phyloP scores from a whole-genome alignment of 2,888 invertebrate genomes.

The Melanostoma mellinum region DNA sequence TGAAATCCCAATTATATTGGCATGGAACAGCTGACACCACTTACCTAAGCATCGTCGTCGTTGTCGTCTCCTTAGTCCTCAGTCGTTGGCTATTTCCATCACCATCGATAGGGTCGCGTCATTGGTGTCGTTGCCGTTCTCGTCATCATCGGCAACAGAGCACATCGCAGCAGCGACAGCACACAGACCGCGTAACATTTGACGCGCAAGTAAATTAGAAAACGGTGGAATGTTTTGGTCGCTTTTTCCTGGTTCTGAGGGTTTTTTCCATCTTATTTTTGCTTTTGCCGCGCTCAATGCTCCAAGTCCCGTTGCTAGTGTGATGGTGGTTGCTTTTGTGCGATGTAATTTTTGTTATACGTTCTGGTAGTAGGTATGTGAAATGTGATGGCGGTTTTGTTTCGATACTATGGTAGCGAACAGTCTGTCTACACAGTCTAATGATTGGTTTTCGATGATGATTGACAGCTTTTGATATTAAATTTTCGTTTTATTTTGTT shows the following conservation, averaged over 20 bases:
- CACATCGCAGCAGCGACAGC: conserved; percentile 45
- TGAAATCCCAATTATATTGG: conserved; percentile 70
- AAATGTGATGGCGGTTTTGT: conserved; percentile 22
- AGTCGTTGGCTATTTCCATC: conserved; percentile 34
- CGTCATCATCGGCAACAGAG: conserved; percentile 44
- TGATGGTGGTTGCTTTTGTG: conserved; percentile 14
- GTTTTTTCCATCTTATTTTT: conserved; percentile 21
- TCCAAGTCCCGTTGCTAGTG: not conserved
- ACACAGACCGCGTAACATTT: conserved; percentile 69
- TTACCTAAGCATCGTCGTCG: conserved; percentile 45
- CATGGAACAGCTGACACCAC: conserved; percentile 67
- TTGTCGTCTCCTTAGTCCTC: conserved; percentile 5
- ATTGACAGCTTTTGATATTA: conserved; percentile 73
- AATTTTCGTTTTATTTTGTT: conserved; percentile 60
- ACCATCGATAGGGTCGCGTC: conserved; percentile 18
- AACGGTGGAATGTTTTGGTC: conserved; percentile 67
- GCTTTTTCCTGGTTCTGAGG: conserved; percentile 33
- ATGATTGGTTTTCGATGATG: conserved; percentile 73
- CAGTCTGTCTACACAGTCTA: conserved; percentile 67
- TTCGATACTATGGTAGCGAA: conserved; percentile 50
- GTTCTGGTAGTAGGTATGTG: conserved; percentile 22
- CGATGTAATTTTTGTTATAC: conserved; percentile 56
- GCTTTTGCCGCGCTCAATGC: conserved; percentile 18
- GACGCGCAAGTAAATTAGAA: conserved; percentile 73
- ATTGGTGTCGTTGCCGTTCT: conserved; percentile 26